A percentile compares a stretch with the other conserved stretches of the same genome.
Evolutionary conservation across 2,797 vertebrate genomes (phyloP).

Genomic region (Anguilla megastoma): DNA sequence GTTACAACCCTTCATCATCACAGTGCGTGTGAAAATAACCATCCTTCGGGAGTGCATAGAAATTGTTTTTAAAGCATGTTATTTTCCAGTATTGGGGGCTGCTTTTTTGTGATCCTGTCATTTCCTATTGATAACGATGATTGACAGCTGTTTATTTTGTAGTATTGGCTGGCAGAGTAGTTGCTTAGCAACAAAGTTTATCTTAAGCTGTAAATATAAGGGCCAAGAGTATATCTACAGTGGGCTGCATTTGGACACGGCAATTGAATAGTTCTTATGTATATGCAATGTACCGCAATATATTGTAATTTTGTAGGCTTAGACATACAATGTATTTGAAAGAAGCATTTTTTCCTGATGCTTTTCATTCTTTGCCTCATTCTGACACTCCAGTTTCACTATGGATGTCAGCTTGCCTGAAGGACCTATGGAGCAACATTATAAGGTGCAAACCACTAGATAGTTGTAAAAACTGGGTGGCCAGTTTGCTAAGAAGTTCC

Average conservation of each 20-base stretch:
- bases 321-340: too few relatives aligned
- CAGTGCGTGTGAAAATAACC: not conserved
- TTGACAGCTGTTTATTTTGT: not conserved
- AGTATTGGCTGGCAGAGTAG: not conserved
- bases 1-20: not conserved
- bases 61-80: not conserved
- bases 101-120: not conserved
- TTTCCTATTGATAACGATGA: not conserved
- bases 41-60: not conserved
- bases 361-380: not conserved
- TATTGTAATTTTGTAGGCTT: not conserved
- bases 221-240: not conserved
- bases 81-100: not conserved
- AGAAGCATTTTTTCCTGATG: not conserved
- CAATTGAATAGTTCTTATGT: not conserved
- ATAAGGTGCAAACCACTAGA: too few relatives aligned
- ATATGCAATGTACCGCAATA: not conserved
- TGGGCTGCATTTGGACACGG: not conserved
- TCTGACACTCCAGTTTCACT: not conserved
- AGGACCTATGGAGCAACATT: not conserved
- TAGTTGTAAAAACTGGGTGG: too few relatives aligned
- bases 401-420: not conserved
- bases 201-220: not conserved
- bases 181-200: slow-evolving; percentile 5
- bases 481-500: too few relatives aligned